Conservation (phyloP, 2,797 vertebrate species). For the Halcyon leucocephala region DNA sequence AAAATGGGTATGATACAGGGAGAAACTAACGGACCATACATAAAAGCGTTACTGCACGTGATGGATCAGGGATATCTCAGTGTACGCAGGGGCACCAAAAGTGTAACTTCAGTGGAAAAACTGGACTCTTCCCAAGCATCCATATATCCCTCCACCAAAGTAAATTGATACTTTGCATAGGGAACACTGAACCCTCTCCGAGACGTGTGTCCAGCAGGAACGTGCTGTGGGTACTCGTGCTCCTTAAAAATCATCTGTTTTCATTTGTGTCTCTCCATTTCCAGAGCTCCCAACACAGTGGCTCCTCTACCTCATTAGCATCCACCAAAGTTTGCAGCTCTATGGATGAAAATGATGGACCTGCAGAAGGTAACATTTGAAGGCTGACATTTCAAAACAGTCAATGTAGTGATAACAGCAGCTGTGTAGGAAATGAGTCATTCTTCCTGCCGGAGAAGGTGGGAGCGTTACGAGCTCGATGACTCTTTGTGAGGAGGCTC, state of each 20-base stretch:
- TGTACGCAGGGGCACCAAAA: background rate
- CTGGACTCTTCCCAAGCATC: background rate
- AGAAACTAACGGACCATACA: background rate
- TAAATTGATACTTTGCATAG: background rate
- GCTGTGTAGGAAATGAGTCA: slow-evolving; percentile 59
- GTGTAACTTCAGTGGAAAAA: background rate
- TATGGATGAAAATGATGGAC: slow-evolving; percentile 95
- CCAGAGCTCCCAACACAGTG: slow-evolving; percentile 94
- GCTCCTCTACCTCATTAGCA: slow-evolving; percentile 95
- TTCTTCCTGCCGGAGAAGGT: slow-evolving; percentile 37
- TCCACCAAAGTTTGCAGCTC: slow-evolving; percentile 99
- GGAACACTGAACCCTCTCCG: background rate
- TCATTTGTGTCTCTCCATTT: slow-evolving; percentile 64
- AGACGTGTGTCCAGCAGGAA: background rate
- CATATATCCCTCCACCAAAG: background rate
- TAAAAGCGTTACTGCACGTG: background rate
- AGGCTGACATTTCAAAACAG: slow-evolving; percentile 55
- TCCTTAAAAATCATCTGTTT: slow-evolving; percentile 56
- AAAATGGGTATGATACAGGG: background rate
- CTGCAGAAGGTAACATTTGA: slow-evolving; percentile 86
- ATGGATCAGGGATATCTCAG: background rate
- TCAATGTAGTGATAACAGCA: slow-evolving; percentile 33
- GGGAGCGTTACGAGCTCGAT: background rate
- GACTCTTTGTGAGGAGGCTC: background rate
- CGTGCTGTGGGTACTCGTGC: background rate